Evolutionary conservation across 2,888 invertebrate genomes (phyloP).

Genomic region (Sclerodermus sp.): DNA sequence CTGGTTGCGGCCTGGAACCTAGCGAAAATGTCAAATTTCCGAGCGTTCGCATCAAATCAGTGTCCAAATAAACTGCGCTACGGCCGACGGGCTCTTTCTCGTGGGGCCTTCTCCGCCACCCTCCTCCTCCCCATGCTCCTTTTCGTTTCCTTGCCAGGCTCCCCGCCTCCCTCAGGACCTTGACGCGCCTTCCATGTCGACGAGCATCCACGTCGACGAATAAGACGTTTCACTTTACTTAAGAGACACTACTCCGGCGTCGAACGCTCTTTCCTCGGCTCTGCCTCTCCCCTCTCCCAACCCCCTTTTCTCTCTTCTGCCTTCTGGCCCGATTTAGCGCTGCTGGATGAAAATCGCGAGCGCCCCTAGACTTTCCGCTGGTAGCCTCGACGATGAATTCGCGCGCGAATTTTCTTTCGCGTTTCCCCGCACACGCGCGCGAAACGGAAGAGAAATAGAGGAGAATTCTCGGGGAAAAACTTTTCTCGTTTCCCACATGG

Average conservation of each 20-base stretch:
- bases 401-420: slow-evolving; percentile 11
- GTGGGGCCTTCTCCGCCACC: slow-evolving; percentile 21
- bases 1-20: slow-evolving; percentile 21
- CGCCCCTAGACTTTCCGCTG: background rate
- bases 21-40: slow-evolving; percentile 46
- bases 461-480: too few species aligned
- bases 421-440: background rate
- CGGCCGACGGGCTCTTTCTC: slow-evolving; percentile 37
- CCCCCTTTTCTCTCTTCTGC: too few species aligned
- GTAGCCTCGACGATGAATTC: slow-evolving; percentile 31
- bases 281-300: too few species aligned
- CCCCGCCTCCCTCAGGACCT: slow-evolving; percentile 20
- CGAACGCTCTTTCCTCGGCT: too few species aligned
- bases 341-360: too few species aligned
- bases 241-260: slow-evolving; percentile 15
- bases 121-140: slow-evolving; percentile 5
- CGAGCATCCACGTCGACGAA: slow-evolving; percentile 31
- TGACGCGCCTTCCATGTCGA: slow-evolving; percentile 27
- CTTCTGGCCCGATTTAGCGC: too few species aligned
- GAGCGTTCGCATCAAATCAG: slow-evolving; percentile 47
- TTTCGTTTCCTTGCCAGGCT: slow-evolving; percentile 9
- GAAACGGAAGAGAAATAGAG: too few species aligned
- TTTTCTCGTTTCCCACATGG: too few species aligned
- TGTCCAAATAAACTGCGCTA: slow-evolving; percentile 39
- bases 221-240: slow-evolving; percentile 36